Conservation (phyloP, 37 sponge, comb jelly and placozoan species). For the Dysidea cf. avara region DNA sequence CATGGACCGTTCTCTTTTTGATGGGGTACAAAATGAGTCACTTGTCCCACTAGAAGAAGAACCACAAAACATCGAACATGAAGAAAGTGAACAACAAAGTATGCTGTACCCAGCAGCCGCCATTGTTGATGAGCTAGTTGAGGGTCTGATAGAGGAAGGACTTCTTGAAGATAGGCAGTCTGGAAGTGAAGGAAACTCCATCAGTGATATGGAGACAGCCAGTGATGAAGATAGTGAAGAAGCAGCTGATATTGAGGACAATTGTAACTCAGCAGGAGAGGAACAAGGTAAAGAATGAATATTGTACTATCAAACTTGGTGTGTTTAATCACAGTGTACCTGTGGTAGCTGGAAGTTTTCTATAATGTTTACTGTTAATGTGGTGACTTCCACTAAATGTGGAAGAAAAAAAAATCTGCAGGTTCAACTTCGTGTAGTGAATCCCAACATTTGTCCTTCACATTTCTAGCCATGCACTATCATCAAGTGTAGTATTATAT, state of each 20-base stretch:
- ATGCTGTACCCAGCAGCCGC: background rate
- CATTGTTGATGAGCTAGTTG: constrained; percentile 39
- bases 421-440: too few relatives aligned
- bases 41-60: background rate
- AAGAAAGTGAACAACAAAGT: background rate
- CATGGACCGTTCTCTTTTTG: too few relatives aligned
- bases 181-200: too few relatives aligned
- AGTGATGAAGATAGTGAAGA: constrained; percentile 28
- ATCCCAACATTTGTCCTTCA: too few relatives aligned
- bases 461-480: too few relatives aligned
- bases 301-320: background rate
- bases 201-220: constrained; percentile 15
- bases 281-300: constrained; percentile 65
- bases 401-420: too few relatives aligned
- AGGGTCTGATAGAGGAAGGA: constrained; percentile 12
- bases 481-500: too few relatives aligned
- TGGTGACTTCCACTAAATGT: background rate
- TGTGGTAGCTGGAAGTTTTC: background rate
- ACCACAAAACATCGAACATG: background rate
- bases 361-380: background rate
- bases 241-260: constrained; percentile 60
- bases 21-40: background rate
- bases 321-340: background rate
- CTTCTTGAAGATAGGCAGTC: background rate
- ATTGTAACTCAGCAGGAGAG: constrained; percentile 87